Evolutionary conservation across 1,140 invertebrate species (phyloP).

Genomic region (Mercenaria mercenaria): DNA sequence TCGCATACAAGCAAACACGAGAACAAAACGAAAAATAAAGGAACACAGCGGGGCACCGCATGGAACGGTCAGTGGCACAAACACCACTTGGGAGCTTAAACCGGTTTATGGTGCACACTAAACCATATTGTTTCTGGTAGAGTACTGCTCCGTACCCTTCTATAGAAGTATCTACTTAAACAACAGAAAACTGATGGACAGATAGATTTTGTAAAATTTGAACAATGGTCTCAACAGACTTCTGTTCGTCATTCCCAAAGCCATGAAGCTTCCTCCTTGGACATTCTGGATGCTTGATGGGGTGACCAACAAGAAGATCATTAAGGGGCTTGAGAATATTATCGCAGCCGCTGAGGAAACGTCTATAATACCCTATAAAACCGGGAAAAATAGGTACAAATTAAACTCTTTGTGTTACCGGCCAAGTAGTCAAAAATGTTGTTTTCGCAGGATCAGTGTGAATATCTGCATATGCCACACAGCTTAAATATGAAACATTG

Average conservation of each 20-base stretch:
- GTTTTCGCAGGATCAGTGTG: background rate
- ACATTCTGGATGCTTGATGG: background rate
- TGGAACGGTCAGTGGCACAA: too few species aligned
- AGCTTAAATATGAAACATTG: background rate
- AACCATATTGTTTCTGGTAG: constrained; percentile 1
- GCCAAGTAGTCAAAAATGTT: background rate
- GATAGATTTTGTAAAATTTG: background rate
- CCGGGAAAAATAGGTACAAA: background rate
- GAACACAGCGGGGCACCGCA: too few species aligned
- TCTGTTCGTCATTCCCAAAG: background rate
- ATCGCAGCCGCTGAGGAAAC: background rate
- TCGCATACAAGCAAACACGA: too few species aligned
- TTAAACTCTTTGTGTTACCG: background rate
- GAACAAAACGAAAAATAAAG: too few species aligned
- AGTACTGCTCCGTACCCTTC: background rate
- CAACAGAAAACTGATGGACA: background rate
- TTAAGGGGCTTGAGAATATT: background rate
- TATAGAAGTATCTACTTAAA: background rate
- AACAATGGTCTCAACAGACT: background rate
- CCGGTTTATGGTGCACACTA: too few species aligned
- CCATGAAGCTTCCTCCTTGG: background rate
- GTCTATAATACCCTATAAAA: background rate
- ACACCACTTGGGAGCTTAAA: too few species aligned
- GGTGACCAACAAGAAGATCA: background rate
- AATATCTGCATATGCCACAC: background rate